These are phyloP conservation scores for Chiroxiphia lanceolata DNA, from an alignment of 2,797 vertebrate genomes.

Conservation along the genomic window DNA sequence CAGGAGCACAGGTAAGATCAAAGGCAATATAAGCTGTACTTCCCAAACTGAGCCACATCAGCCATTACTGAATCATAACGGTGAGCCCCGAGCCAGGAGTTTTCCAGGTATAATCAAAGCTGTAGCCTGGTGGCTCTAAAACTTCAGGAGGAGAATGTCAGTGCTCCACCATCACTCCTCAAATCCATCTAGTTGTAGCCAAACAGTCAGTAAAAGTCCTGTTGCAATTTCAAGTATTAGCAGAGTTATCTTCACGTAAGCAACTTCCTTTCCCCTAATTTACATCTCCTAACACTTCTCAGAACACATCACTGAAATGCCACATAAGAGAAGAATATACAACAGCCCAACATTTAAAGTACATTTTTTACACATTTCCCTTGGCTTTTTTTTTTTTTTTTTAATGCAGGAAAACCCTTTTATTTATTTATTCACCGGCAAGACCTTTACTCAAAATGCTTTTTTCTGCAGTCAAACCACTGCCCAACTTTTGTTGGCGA, in stretches of 20 bases:
- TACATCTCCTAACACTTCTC: not conserved
- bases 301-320: not conserved
- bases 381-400: not conserved
- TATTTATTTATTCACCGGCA: not conserved
- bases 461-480: not conserved
- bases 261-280: not conserved
- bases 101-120: not conserved
- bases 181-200: not conserved
- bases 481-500: accelerated
- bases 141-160: not conserved
- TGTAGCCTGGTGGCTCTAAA: not conserved
- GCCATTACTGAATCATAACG: not conserved
- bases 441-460: not conserved
- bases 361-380: not conserved
- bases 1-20: not conserved
- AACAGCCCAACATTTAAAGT: not conserved
- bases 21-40: not conserved
- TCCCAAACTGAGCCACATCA: not conserved
- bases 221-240: not conserved
- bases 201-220: not conserved
- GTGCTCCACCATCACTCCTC: not conserved
- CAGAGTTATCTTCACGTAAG: not conserved
- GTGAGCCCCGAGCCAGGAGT: not conserved
- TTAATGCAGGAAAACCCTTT: not conserved
- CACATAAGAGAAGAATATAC: not conserved